Conservation (phyloP, 2,888 invertebrate species). For the Lysandra coridon region DNA sequence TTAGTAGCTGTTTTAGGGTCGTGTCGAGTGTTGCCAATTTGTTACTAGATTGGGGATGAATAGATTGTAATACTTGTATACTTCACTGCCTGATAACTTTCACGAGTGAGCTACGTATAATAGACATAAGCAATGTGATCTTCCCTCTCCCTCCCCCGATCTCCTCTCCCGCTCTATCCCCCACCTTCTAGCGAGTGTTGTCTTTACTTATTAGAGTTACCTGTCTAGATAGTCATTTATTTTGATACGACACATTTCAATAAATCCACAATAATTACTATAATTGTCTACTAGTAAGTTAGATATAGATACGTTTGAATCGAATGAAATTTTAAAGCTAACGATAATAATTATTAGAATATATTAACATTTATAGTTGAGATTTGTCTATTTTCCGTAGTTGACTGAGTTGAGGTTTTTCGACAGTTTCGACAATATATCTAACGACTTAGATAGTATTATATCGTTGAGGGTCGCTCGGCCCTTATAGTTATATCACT, state of each 20-base stretch:
- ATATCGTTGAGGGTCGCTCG: slow-evolving; percentile 26
- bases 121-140: slow-evolving; percentile 55
- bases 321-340: slow-evolving; percentile 54
- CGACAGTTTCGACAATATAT: slow-evolving; percentile 58
- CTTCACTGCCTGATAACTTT: slow-evolving; percentile 49
- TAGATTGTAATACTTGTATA: slow-evolving; percentile 45
- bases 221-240: slow-evolving; percentile 62
- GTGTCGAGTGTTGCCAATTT: slow-evolving; percentile 41
- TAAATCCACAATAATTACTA: slow-evolving; percentile 42
- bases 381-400: slow-evolving; percentile 71
- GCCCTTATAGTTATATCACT: slow-evolving; percentile 50
- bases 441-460: slow-evolving; percentile 45
- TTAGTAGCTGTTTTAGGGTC: slow-evolving; percentile 44
- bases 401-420: slow-evolving; percentile 61
- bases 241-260: slow-evolving; percentile 60
- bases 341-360: slow-evolving; percentile 40
- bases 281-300: slow-evolving; percentile 42
- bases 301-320: slow-evolving; percentile 58
- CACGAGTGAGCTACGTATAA: slow-evolving; percentile 61
- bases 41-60: slow-evolving; percentile 42
- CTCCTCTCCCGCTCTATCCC: no score
- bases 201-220: slow-evolving; percentile 46
- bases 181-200: neutral
- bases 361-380: slow-evolving; percentile 36
- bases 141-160: slow-evolving; percentile 43